These are phyloP conservation scores for Cheirogaleus medius DNA, from an alignment of 2,113 vertebrate species.

Conservation along the genomic window DNA sequence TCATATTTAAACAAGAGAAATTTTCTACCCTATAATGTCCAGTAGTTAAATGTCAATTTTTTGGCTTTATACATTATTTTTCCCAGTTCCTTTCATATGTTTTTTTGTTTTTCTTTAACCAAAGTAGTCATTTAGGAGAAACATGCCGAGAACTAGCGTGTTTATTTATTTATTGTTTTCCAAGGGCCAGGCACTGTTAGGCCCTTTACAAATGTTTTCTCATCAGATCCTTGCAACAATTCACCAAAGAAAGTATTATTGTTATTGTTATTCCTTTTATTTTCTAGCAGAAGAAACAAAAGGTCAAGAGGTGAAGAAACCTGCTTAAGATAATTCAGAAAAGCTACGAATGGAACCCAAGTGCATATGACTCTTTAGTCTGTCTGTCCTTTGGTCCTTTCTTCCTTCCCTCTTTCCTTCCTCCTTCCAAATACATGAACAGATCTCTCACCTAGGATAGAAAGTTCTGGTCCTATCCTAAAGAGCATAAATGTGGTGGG, in stretches of 20 bases:
- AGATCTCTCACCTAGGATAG: background rate
- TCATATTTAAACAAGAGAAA: conserved; percentile 8
- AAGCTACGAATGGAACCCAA: background rate
- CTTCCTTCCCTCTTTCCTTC: background rate
- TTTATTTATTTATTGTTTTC: conserved; percentile 8
- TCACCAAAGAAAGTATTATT: background rate
- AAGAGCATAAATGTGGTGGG: background rate
- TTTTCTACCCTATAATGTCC: background rate
- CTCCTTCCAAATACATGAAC: background rate
- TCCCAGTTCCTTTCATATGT: background rate
- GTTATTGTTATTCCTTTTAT: background rate
- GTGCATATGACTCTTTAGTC: no score
- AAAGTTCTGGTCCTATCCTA: background rate
- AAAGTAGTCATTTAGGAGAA: background rate
- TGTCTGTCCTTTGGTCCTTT: background rate
- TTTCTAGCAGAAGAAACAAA: background rate
- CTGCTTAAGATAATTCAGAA: background rate
- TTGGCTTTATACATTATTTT: background rate
- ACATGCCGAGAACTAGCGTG: background rate
- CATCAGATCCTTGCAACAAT: background rate
- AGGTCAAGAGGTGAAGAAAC: background rate
- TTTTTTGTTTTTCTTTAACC: conserved; percentile 29
- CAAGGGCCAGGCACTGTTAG: background rate
- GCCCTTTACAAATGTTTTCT: conserved; percentile 30
- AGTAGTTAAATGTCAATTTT: background rate